Conservation (phyloP, 2,113 vertebrate genomes). For the Colinus virginianus region DNA sequence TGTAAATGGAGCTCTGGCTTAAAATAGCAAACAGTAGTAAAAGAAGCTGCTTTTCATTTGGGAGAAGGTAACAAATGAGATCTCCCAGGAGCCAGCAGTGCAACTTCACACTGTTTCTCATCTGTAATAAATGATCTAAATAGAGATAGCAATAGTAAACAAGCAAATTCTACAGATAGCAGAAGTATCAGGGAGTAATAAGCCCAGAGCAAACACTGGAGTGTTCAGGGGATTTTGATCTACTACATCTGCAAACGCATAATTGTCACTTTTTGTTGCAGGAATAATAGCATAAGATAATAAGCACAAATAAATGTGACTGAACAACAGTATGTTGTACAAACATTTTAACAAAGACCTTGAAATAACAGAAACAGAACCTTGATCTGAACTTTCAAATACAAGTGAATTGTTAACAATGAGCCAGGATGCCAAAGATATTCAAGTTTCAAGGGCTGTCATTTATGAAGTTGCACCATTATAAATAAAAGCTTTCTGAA, state of each 20-base stretch:
- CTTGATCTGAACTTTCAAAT: background rate
- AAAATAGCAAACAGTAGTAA: slow-evolving; percentile 40
- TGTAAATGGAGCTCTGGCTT: slow-evolving; percentile 12
- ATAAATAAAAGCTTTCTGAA: background rate
- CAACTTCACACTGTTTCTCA: slow-evolving; percentile 34
- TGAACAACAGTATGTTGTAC: background rate
- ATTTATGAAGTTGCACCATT: background rate
- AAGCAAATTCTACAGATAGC: slow-evolving; percentile 49
- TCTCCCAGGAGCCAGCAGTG: slow-evolving; percentile 22
- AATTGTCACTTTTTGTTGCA: slow-evolving; percentile 31
- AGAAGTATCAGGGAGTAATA: slow-evolving; percentile 44
- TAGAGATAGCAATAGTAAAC: slow-evolving; percentile 40
- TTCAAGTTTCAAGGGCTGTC: background rate
- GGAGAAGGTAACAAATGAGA: slow-evolving; percentile 44
- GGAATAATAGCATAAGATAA: slow-evolving; percentile 50
- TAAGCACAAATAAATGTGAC: slow-evolving; percentile 45
- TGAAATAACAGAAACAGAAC: background rate
- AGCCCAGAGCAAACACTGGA: slow-evolving; percentile 54
- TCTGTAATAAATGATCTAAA: slow-evolving; percentile 54
- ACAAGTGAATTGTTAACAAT: background rate
- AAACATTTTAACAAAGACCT: slow-evolving; percentile 34
- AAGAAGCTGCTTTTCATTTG: slow-evolving; percentile 1
- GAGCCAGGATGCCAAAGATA: background rate
- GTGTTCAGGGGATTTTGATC: slow-evolving; percentile 14
- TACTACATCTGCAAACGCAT: slow-evolving; percentile 13